These are phyloP conservation scores for Globodera ellingtonae DNA, from an alignment of 1,140 invertebrate species.

Conservation along the genomic window DNA sequence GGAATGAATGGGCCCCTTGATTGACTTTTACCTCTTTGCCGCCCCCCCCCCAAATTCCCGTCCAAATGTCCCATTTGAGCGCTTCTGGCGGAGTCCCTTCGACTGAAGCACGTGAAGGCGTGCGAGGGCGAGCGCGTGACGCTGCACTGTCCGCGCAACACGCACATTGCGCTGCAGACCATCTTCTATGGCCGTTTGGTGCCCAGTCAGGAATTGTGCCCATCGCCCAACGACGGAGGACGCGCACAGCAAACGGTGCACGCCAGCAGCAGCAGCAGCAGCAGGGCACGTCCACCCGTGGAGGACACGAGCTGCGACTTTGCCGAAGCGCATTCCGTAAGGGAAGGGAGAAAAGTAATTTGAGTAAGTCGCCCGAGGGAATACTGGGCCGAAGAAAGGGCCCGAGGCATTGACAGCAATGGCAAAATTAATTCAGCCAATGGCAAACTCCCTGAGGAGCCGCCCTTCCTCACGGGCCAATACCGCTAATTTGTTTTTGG, in stretches of 20 bases:
- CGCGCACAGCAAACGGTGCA: background rate
- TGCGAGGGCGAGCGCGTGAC: slow-evolving; percentile 50
- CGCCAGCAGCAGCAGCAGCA: background rate
- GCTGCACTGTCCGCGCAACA: slow-evolving; percentile 54
- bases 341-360: slow-evolving; percentile 8
- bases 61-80: slow-evolving; percentile 48
- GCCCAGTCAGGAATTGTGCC: slow-evolving; percentile 50
- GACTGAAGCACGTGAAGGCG: slow-evolving; percentile 51
- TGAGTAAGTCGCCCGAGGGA: slow-evolving; percentile 16
- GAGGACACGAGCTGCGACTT: slow-evolving; percentile 57
- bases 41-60: background rate
- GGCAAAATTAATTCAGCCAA: slow-evolving; percentile 13
- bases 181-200: slow-evolving; percentile 55
- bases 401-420: slow-evolving; percentile 13
- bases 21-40: slow-evolving; percentile 6
- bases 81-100: slow-evolving; percentile 46
- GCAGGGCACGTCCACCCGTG: background rate
- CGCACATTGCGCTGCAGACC: slow-evolving; percentile 51
- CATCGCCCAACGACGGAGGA: background rate
- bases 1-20: background rate
- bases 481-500: slow-evolving; percentile 16
- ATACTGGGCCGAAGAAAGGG: slow-evolving; percentile 14
- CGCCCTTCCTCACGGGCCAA: background rate
- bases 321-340: slow-evolving; percentile 50
- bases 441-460: slow-evolving; percentile 15